Conservation (phyloP, 1,140 invertebrate genomes). For the Drosophila carrolli region DNA sequence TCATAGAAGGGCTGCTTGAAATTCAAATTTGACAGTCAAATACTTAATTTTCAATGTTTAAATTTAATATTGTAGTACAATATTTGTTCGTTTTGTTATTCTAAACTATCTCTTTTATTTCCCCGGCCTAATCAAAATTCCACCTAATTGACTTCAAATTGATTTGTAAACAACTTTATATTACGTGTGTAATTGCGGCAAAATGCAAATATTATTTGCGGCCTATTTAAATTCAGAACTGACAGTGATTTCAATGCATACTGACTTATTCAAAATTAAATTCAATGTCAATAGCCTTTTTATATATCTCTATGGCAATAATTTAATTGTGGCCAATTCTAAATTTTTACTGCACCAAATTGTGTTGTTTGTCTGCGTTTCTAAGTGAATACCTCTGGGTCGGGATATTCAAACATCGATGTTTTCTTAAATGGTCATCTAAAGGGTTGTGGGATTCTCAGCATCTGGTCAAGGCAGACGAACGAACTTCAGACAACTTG, state of each 20-base stretch:
- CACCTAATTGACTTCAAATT: not conserved
- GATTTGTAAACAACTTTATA: too few relatives aligned
- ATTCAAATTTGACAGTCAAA: not conserved
- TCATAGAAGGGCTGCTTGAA: not conserved
- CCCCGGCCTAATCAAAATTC: not conserved
- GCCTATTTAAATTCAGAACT: too few relatives aligned
- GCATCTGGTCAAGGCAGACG: conserved; percentile 21
- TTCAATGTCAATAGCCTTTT: not conserved
- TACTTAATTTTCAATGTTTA: not conserved
- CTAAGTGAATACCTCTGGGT: conserved; percentile 2
- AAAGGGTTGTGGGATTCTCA: conserved; percentile 29
- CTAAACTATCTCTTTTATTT: not conserved
- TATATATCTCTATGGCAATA: not conserved
- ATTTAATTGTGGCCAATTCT: not conserved
- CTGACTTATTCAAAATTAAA: not conserved
- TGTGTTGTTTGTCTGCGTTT: not conserved
- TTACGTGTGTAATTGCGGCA: too few relatives aligned
- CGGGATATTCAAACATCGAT: conserved; percentile 4
- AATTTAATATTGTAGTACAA: not conserved
- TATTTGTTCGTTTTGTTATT: not conserved
- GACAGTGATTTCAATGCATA: not conserved
- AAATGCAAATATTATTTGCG: too few relatives aligned
- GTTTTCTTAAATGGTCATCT: not conserved
- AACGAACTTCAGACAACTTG: conserved; percentile 4
- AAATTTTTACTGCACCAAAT: not conserved